Evolutionary conservation across 2,888 invertebrate species (phyloP).

Genomic region (Chelonus formosanus): DNA sequence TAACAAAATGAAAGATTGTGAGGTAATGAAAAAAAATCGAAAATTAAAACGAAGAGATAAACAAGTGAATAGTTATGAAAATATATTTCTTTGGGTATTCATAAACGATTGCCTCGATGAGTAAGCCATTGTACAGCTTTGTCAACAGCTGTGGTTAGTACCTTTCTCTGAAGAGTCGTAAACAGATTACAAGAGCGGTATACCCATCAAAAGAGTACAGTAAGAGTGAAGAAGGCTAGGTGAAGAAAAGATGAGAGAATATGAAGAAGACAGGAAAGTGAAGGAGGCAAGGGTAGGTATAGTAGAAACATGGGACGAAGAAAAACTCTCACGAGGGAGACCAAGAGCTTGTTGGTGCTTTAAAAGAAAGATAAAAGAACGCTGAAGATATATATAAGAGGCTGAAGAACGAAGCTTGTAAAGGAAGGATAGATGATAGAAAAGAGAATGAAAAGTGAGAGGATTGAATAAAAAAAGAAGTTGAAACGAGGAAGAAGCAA

Average conservation of each 20-base stretch:
- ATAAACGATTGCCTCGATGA: constrained; percentile 49
- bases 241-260: constrained; percentile 27
- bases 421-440: constrained; percentile 12
- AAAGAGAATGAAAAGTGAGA: constrained; percentile 16
- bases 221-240: constrained; percentile 36
- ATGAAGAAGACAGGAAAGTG: constrained; percentile 27
- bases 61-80: neutral
- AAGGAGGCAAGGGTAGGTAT: constrained; percentile 23
- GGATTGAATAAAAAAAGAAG: constrained; percentile 6
- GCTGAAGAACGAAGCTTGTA: neutral
- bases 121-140: constrained; percentile 43
- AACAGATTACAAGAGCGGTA: constrained; percentile 50
- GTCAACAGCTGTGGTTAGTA: constrained; percentile 42
- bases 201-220: constrained; percentile 28
- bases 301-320: neutral
- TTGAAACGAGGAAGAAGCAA: constrained; percentile 7
- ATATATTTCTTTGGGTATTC: constrained; percentile 34
- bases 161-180: constrained; percentile 44
- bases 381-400: constrained; percentile 24
- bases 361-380: constrained; percentile 18
- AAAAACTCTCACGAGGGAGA: constrained; percentile 9
- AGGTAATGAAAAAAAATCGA: too few species aligned
- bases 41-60: constrained; percentile 9
- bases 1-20: too few species aligned
- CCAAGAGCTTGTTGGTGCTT: constrained; percentile 21